Base-by-base conservation (phyloP, 2,113 vertebrate genomes). In the Lophius piscatorius region DNA sequence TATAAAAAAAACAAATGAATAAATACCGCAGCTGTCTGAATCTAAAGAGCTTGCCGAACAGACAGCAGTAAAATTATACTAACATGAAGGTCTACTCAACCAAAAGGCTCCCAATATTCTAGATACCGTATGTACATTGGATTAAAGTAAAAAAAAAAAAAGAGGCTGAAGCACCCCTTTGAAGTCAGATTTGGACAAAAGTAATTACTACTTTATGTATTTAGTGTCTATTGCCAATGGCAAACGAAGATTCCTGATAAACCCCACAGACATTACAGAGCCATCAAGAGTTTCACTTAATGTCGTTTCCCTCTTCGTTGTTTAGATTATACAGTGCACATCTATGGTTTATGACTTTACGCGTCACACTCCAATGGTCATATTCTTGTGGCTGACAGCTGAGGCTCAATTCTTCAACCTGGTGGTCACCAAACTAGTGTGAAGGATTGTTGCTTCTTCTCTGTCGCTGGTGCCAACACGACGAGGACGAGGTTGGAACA, bases 161-260 rank as follows among this genome's bases (percentile, higher is more conserved):
- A 49, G 13, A 49, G 34, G n/a, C 48, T 61, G 35, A 55, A 67
- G 59, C 47, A 28, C 45, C 34, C 13, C 36, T 29, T 50, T 63
- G 40, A 60, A 72, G 26, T 75, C 45, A 58, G 33, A 52, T 5
- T 1, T 52, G 39, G 29, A 61, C 56, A 46, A 74, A 70, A 78
- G 39, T 34, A 39, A 50, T 6, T 46, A 18, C 41, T 54, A 54
- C 28, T 60, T 70, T 29, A n/a, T 65, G 18, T 52, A 35, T 66
- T 64, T 73, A 67, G 73, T 62, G 66, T 78, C 56, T 23, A 29
- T 23, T 26, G 18, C 57, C 31, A 47, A 26, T 55, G 63, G 76
- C 68, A 65, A 39, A 26, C n/a, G 3, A 42, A 35, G 44, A 41
- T 45, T 34, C 22, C 18, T 20, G 50, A 6, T 7, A 31, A 9